Evolutionary conservation across 2,797 vertebrate genomes (phyloP), one percentile per base, ranked within the genome.

Genomic region (Gymnopithys bicolor): DNA sequence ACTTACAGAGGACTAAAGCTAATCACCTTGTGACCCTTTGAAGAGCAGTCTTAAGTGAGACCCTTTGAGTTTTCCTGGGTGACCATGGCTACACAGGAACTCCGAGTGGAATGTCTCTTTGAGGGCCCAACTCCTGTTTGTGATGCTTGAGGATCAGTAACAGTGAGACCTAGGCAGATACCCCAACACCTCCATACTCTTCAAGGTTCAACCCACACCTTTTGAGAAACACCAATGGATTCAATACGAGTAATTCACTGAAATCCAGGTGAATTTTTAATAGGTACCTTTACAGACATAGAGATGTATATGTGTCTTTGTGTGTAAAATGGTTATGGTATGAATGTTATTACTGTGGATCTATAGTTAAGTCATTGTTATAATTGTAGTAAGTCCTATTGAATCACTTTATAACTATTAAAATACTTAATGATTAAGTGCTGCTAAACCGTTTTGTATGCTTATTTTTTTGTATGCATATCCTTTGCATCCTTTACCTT

Each of bases 81-180:
- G 46, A 6, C 12, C 30, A 24, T 0, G 0, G 11, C 28, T 16
- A 18, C 33, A 8, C 22, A 43, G 22, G 27, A 55, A 17, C 19
- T 39, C 32, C 8, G 23, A 39, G 27, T 30, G 19, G 37, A 25
- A 41, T 48, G 10, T 25, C 18, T 67, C 30, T 81, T 81, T 53
- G 22, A 68, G 14, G 3, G 60, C 21, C 21, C 39, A 35, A 39
- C 25, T 22, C 21, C 67, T 48, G 4, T 53, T 48, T 53, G 18
- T 48, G 33, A 35, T 16, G 18, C 16, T 11, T 59, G 28, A 52
- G 41, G 13, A n/a, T 11, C 15, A n/a, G 5, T 62, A 23, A 24
- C 32, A 55, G 14, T 13, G 39, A 32, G 13, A 68, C 1, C 4
- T 27, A 35, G 41, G 19, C 32, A 14, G 27, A 24, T 30, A 62